Evolutionary conservation across 2,113 vertebrate genomes (phyloP), one percentile per base, ranked within the genome.

Genomic region (Macquaria ambigua): DNA sequence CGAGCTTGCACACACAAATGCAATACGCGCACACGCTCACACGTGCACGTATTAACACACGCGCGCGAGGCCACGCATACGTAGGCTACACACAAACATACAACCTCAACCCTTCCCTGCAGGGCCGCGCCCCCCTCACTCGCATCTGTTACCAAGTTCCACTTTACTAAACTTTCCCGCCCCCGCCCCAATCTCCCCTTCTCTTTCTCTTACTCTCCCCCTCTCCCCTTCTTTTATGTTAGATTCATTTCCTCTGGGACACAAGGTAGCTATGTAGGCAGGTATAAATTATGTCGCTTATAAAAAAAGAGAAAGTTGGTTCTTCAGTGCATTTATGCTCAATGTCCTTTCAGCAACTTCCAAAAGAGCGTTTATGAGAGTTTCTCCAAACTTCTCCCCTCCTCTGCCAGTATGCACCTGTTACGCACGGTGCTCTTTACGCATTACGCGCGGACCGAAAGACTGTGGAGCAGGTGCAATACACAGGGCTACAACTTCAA

Each of bases 71-170:
- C 6, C 34, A 59, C 53, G 25, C 80, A 43, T 16, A 41, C 61
- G 10, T 11, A 4, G 34, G 34, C 34, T 34, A 15, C 53, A 63
- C 21, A 82, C 74, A 87, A 76, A 21, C 81, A 50, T 28, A 56
- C 10, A 79, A 83, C 79, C 82, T 71, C 74, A 79, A 92, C 80
- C 81, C 86, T 64, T 95, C 95, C 94, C 96, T 95, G 95, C 95
- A 93, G 95, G 94, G 92, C 95, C 96, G 91, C 94, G 92, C 95
- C 95, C 95, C 92, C 92, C 92, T 93, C 93, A 90, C 90, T 94
- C 90, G 93, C 96, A 96, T 95, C 92, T 96, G 95, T 92, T 95
- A 93, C 93, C 86, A 94, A 94, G 91, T 92, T 92, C 88, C 89
- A 93, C 92, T 95, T 94, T 91, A 93, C 89, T 90, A 92, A 94